phyloP scores from a whole-genome alignment of 2,888 invertebrate species.

The Coleophora flavipennella region DNA sequence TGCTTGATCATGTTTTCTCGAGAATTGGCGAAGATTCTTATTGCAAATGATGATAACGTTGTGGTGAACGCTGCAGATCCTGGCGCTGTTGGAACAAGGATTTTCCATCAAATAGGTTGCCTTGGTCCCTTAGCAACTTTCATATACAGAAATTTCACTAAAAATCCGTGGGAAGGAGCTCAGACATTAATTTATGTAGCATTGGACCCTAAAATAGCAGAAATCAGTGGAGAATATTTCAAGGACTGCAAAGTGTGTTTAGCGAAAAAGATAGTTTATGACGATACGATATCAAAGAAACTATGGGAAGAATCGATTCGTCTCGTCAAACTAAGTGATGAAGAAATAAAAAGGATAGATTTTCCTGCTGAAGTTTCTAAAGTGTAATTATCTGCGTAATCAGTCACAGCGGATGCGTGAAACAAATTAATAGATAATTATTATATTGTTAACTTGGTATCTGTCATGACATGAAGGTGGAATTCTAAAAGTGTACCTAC shows the following conservation, averaged over 20 bases:
- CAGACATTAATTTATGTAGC: constrained; percentile 81
- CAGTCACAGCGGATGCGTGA: too few relatives aligned
- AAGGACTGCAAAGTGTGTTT: constrained; percentile 76
- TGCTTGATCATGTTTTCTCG: constrained; percentile 78
- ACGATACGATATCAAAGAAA: constrained; percentile 76
- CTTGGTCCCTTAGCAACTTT: constrained; percentile 52
- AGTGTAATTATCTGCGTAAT: not conserved
- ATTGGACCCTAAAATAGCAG: constrained; percentile 75
- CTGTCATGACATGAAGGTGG: too few relatives aligned
- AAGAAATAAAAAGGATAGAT: constrained; percentile 45
- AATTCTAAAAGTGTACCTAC: too few relatives aligned
- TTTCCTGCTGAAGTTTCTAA: too few relatives aligned
- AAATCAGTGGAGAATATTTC: constrained; percentile 79
- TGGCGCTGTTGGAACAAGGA: constrained; percentile 82
- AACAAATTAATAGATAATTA: too few relatives aligned
- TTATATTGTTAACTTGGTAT: too few relatives aligned
- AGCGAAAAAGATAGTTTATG: constrained; percentile 68
- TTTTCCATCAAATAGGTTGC: constrained; percentile 48
- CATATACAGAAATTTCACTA: constrained; percentile 73
- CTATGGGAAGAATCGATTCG: constrained; percentile 84
- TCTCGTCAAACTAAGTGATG: constrained; percentile 72
- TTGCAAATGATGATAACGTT: constrained; percentile 72
- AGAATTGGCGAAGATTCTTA: constrained; percentile 77
- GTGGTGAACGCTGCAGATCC: constrained; percentile 88
- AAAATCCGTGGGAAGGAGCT: constrained; percentile 80